Evolutionary conservation across 2,113 vertebrate genomes (phyloP).

Genomic region (Nyctereutes procyonoides): DNA sequence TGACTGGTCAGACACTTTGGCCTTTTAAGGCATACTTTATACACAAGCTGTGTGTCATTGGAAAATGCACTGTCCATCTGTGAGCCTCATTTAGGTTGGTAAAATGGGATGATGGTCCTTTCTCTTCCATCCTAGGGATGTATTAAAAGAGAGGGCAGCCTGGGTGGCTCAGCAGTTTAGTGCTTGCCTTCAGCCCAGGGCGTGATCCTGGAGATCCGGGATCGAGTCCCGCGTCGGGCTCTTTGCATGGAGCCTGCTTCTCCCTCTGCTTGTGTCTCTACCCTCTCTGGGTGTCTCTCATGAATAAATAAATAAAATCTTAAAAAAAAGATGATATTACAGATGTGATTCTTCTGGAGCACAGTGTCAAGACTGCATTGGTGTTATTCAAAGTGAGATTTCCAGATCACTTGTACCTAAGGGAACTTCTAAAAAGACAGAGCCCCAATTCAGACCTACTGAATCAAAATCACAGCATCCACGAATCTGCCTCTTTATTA

Average conservation of each 20-base stretch:
- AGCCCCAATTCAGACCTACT: background rate
- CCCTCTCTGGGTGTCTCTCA: no score
- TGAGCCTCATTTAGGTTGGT: constrained; percentile 40
- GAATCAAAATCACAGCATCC: constrained; percentile 7
- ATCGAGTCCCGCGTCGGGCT: no score
- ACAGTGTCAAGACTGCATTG: background rate
- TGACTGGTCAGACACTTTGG: constrained; percentile 26
- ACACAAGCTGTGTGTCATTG: background rate
- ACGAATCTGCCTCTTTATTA: constrained; percentile 43
- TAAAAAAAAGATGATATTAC: background rate
- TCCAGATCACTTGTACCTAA: background rate
- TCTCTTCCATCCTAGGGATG: background rate
- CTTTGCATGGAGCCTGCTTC: no score
- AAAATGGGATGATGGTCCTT: constrained; percentile 9
- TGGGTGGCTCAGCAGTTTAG: no score
- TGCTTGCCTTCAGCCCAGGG: no score
- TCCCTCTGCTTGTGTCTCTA: no score
- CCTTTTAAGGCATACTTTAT: constrained; percentile 45
- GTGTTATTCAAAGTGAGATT: constrained; percentile 6
- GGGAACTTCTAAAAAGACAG: constrained; percentile 43
- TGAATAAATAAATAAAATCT: no score
- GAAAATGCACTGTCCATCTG: constrained; percentile 46
- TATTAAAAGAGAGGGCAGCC: background rate
- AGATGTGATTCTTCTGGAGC: constrained; percentile 7
- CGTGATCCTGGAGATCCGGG: no score